Base-by-base conservation (phyloP, 2,797 vertebrate genomes). In the Fistularia tabacaria region DNA sequence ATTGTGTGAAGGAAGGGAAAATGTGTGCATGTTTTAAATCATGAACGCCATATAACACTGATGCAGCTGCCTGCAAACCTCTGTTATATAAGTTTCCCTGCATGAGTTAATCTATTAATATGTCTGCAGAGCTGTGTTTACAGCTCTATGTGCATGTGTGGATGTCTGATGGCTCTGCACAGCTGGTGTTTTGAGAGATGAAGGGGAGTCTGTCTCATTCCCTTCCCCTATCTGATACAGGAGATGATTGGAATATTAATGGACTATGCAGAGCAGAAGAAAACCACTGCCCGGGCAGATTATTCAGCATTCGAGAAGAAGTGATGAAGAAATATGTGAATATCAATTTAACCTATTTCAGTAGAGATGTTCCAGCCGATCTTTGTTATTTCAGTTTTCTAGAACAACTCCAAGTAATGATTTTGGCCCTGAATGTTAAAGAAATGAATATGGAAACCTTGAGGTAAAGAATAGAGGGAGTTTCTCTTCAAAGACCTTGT, bases 171-270 rank as follows among this genome's bases (percentile, higher is more conserved):
- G 56, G 74, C 79, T 72, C 76, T 64, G 77, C 84, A 83, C 85
- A 86, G 87, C 87, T 88, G 81, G 81, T 82, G 84, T 84, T 86
- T 64, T 72, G 62, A 75, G 82, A 85, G 84, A 87, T 83, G 82
- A 87, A 85, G 79, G 85, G 82, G 70, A 84, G 83, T 67, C 79
- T 87, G 80, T 84, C 76, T 84, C 62, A 78, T 69, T 57, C 53
- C 59, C 71, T 79, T 83, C n/a, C n/a, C n/a, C n/a, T 80, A 80
- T 84, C 79, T 83, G 77, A 79, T 69, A 71, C 51, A 73, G 75
- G 70, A 84, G 82, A 82, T 69, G 88, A 82, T 70, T 73, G 56
- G 87, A 89, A 89, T 90, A 88, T 85, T 87, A 89, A 89, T 81
- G 64, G 77, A 62, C 80, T 51, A 66, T 38, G 55, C 72, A 57